Percentiles rank a stretch among this genome's conserved stretches.
Conservation (phyloP, 2,888 invertebrate genomes). For the Sabatieria punctata region DNA sequence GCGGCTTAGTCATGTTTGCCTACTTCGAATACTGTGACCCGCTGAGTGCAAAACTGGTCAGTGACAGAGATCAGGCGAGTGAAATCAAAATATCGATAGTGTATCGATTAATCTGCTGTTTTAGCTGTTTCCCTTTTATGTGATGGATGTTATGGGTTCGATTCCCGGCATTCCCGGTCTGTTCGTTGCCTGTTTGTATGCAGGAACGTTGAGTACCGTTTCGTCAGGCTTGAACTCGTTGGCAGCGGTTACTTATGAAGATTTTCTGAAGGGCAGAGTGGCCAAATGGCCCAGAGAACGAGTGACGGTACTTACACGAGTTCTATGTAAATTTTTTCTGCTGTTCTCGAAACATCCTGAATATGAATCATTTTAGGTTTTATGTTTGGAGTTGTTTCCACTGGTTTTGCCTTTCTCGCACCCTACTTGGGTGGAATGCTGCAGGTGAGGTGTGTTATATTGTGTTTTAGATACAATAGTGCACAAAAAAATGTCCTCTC, state of each 20-base stretch:
- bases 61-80: conserved; percentile 13
- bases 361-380: too few relatives aligned
- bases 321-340: too few relatives aligned
- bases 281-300: too few relatives aligned
- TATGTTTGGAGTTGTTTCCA: conserved; percentile 5
- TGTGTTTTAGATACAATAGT: too few relatives aligned
- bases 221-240: conserved; percentile 10
- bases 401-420: conserved; percentile 1
- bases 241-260: conserved; percentile 10
- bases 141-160: conserved; percentile 3
- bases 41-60: conserved; percentile 13
- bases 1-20: conserved; percentile 9
- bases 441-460: too few relatives aligned
- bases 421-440: conserved; percentile 6
- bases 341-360: too few relatives aligned
- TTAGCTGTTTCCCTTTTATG: conserved; percentile 9
- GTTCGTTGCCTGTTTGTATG: conserved; percentile 10
- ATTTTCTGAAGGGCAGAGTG: conserved; percentile 7
- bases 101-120: neutral
- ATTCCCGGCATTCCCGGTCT: conserved; percentile 7
- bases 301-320: too few relatives aligned
- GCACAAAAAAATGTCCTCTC: too few relatives aligned
- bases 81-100: neutral
- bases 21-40: conserved; percentile 8
- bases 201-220: conserved; percentile 10